Percentiles rank a stretch among this genome's conserved stretches.
phyloP scores from a whole-genome alignment of 1,140 invertebrate genomes.

The Drosophila parabipectinata region DNA sequence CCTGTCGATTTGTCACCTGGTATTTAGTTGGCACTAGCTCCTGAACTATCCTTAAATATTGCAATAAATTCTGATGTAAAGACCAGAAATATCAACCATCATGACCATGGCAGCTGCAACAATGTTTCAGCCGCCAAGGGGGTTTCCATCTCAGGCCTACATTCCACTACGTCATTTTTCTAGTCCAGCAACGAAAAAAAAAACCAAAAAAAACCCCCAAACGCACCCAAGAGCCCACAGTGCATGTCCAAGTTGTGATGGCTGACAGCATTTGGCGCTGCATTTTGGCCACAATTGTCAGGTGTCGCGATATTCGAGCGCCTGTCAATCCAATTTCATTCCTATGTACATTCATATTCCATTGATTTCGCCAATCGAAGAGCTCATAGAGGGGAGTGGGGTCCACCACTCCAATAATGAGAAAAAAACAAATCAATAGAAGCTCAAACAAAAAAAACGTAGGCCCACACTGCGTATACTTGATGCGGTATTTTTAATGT shows the following conservation, averaged over 20 bases:
- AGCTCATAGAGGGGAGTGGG: no score
- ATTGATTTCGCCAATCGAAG: background rate
- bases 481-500: background rate
- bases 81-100: background rate
- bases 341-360: background rate
- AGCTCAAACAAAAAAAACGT: background rate
- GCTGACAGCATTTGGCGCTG: constrained; percentile 63
- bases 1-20: constrained; percentile 87
- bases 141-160: constrained; percentile 11
- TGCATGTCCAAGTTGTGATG: constrained; percentile 64
- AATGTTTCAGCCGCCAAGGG: background rate
- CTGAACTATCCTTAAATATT: no score
- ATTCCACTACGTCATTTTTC: constrained; percentile 60
- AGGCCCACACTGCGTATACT: background rate
- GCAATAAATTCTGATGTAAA: background rate
- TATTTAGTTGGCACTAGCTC: constrained; percentile 85
- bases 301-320: constrained; percentile 69
- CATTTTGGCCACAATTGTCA: constrained; percentile 72
- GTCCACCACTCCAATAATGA: background rate
- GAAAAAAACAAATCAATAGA: background rate
- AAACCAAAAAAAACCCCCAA: constrained; percentile 5
- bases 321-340: constrained; percentile 58
- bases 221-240: constrained; percentile 7
- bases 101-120: no score
- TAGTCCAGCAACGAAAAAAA: constrained; percentile 48